A percentile compares a stretch with the other conserved stretches of the same genome.
phyloP scores from a whole-genome alignment of 2,888 invertebrate species.

The Anthrax anthrax region DNA sequence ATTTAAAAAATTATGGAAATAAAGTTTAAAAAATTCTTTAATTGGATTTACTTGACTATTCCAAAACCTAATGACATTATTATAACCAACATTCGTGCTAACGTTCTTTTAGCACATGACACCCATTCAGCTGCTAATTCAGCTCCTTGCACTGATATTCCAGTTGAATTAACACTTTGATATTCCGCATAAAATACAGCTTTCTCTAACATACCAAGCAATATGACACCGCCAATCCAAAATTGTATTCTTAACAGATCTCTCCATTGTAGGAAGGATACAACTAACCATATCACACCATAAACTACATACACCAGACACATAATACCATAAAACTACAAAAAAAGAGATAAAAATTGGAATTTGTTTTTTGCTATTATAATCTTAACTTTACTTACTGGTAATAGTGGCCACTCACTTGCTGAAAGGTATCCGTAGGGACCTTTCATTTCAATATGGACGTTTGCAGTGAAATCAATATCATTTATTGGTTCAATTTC shows the following conservation, averaged over 20 bases:
- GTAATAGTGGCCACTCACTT: slow-evolving; percentile 74
- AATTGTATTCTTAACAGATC: slow-evolving; percentile 86
- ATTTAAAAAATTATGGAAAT: background rate
- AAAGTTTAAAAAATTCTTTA: background rate
- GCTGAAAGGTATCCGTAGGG: slow-evolving; percentile 76
- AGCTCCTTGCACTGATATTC: slow-evolving; percentile 48
- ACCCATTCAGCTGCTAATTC: slow-evolving; percentile 80
- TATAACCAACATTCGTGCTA: slow-evolving; percentile 86
- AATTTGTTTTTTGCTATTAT: too few relatives aligned
- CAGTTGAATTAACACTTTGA: slow-evolving; percentile 57
- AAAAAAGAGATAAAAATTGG: slow-evolving; percentile 7
- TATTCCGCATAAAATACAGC: slow-evolving; percentile 87
- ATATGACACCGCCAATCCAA: slow-evolving; percentile 87
- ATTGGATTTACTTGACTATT: slow-evolving; percentile 67
- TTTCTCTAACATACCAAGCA: slow-evolving; percentile 74
- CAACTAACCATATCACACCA: slow-evolving; percentile 66
- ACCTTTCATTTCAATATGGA: slow-evolving; percentile 58
- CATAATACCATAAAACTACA: slow-evolving; percentile 79
- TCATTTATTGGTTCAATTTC: slow-evolving; percentile 31
- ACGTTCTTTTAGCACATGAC: slow-evolving; percentile 78
- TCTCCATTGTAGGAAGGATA: slow-evolving; percentile 77
- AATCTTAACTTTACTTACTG: slow-evolving; percentile 37
- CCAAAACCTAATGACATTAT: slow-evolving; percentile 92
- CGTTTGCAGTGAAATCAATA: slow-evolving; percentile 40
- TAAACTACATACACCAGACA: slow-evolving; percentile 74